A percentile compares a stretch with the other conserved stretches of the same genome.
Conservation (phyloP, 1,140 invertebrate genomes). For the Luehdorfia chinensis region DNA sequence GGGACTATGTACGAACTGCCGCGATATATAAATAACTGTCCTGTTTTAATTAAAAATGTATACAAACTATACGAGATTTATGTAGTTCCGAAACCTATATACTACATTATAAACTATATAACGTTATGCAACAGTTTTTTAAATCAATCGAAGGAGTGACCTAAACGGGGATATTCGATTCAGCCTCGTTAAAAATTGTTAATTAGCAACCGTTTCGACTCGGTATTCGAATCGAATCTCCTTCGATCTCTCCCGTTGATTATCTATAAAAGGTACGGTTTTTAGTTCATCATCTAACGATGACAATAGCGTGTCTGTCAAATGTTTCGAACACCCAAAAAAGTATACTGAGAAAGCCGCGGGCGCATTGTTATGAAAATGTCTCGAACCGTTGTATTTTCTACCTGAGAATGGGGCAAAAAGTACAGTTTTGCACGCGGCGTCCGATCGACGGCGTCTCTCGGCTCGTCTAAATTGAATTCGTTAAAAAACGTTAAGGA, state of each 20-base stretch:
- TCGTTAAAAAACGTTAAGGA: slow-evolving; percentile 60
- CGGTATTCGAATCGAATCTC: slow-evolving; percentile 34
- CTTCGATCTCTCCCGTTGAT: slow-evolving; percentile 60
- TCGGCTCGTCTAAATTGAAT: slow-evolving; percentile 57
- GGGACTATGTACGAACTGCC: too few relatives aligned
- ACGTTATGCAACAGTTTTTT: too few relatives aligned
- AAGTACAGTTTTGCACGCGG: slow-evolving; percentile 64
- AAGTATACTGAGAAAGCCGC: slow-evolving; percentile 65
- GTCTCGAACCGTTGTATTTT: slow-evolving; percentile 62
- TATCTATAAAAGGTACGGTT: slow-evolving; percentile 59
- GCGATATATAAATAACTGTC: too few relatives aligned
- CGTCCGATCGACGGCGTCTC: slow-evolving; percentile 54
- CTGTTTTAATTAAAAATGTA: too few relatives aligned
- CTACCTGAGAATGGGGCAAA: slow-evolving; percentile 66
- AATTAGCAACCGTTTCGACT: slow-evolving; percentile 47
- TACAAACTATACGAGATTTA: too few relatives aligned
- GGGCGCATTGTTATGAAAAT: slow-evolving; percentile 74
- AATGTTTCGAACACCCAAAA: slow-evolving; percentile 62
- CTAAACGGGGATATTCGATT: slow-evolving; percentile 12
- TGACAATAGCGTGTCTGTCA: slow-evolving; percentile 72
- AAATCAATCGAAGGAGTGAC: background rate
- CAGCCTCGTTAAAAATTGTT: slow-evolving; percentile 31
- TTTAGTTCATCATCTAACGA: slow-evolving; percentile 65
- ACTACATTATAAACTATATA: too few relatives aligned
- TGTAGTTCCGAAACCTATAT: too few relatives aligned